Base-by-base conservation (phyloP, 2,888 invertebrate species). In the Zaprionus bogoriensis region DNA sequence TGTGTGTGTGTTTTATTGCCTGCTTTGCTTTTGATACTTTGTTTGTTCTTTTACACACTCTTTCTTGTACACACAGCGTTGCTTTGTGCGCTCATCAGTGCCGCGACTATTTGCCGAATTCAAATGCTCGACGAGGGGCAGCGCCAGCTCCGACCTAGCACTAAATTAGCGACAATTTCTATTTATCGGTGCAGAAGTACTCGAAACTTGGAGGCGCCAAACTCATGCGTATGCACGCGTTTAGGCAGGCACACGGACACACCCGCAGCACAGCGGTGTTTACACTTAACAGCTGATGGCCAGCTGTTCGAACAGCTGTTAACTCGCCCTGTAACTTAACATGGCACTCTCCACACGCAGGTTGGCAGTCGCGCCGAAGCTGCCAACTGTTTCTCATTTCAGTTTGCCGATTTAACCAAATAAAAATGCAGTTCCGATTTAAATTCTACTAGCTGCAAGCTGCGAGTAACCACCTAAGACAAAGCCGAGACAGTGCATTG, bases 21-120 rank as follows among this genome's bases (percentile, higher is more conserved):
- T 47, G 67, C 66, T 72, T 84, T 67, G 86, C 83, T 79, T 78
- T 77, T 75, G 59, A 74, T 64, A 82, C 86, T 79, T 79, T 80
- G 80, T 80, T 80, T 80, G 80, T 80, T 80, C 87, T 77, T 74
- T 84, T 67, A 67, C 87, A 84, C 87, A 77, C 87, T 74, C 67
- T 68, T 80, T 80, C 80, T 74, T 73, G 54, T 55, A 61, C 60
- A 62, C 72, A 62, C 87, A 80, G 80, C 50, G 80, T 80, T 84
- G 80, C 77, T 81, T 80, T 77, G 75, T 63, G 54, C 28, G 55
- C 38, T 55, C 58, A 77, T 73, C 69, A 75, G 44, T 48, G 46
- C 27, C 39, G 55, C 60, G 57, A 30, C 32, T 60, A 45, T 54
- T 57, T 57, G 30, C 23, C n/a, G 1, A 67, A 75, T 67, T 73